Conservation (phyloP, 2,797 vertebrate genomes). For the Zonotrichia albicollis region DNA sequence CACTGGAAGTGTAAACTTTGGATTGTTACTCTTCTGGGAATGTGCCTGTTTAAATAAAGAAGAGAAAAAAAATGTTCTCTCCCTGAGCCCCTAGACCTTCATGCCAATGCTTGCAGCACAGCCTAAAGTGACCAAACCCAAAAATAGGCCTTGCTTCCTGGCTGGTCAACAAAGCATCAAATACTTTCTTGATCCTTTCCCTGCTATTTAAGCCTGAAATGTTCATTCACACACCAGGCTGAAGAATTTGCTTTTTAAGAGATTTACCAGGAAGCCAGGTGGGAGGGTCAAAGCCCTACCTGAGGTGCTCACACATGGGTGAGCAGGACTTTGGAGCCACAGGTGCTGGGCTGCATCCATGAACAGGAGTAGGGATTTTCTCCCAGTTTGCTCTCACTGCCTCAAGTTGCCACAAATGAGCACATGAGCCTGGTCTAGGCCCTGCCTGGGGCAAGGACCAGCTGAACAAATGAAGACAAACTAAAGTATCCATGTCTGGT, state of each 20-base stretch:
- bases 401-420: not conserved
- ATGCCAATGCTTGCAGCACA: not conserved
- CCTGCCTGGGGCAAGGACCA: not conserved
- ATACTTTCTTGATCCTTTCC: not conserved
- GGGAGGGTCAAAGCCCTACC: not conserved
- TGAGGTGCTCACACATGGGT: not conserved
- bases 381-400: not conserved
- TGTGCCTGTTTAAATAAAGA: constrained; percentile 46
- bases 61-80: constrained; percentile 7
- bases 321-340: constrained; percentile 1
- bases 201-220: not conserved
- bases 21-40: constrained; percentile 20
- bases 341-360: not conserved
- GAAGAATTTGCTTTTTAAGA: not conserved
- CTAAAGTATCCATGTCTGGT: not conserved
- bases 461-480: not conserved
- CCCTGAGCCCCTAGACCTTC: not conserved
- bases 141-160: not conserved
- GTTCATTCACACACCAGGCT: not conserved
- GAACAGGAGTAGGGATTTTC: not conserved
- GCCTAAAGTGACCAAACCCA: not conserved
- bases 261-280: not conserved
- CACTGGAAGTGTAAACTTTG: not conserved
- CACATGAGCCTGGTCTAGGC: not conserved
- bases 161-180: not conserved